Base-by-base conservation (phyloP, 1,140 invertebrate species). In the Epicauta chinensis region DNA sequence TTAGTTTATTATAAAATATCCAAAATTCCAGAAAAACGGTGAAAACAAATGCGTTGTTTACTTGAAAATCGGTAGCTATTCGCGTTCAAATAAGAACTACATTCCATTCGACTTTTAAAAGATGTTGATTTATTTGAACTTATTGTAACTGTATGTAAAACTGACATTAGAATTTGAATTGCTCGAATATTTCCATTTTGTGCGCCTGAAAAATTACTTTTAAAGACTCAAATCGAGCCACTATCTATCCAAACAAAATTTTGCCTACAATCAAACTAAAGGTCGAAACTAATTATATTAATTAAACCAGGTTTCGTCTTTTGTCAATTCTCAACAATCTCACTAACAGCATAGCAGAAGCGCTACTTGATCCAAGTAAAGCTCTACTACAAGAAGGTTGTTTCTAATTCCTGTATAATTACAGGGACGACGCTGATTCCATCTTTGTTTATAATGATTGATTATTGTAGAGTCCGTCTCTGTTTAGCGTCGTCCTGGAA, bases 401-500 rank as follows among this genome's bases (percentile, higher is more conserved):
- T 63, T 63, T 63, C 59, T 56, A 56, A 57, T 61, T 60, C 58
- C 51, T 38, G 45, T 56, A 57, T 59, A 62, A 62, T 62, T 62
- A 62, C 58, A 46, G 23, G 23, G 30, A 32, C 51, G 46, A 13
- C 32, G 46, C 35, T 36, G 16, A 34, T 35, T 37, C 16, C 32
- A 15, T 53, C 47, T 51, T 31, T 55, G 41, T 60, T 50, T 53
- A 36, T 50, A 41, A 31, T 50, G 36, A 53, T 30, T 35, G 37
- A 46, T 38, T 32, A 29, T 47, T 23, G 51, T 46, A 32, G 42
- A 50, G 41, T 49, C 41, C 34, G 46, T 49, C 39, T 57, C 52
- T 58, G 46, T 59, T 41, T 56, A 15, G 46, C 34, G 15, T 13
- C 32, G 50, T 51, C 15, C 50, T 58, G 49, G 57, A 35, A 55